Evolutionary conservation across 2,888 invertebrate species (phyloP).

Genomic region (Tenthredo amoena): DNA sequence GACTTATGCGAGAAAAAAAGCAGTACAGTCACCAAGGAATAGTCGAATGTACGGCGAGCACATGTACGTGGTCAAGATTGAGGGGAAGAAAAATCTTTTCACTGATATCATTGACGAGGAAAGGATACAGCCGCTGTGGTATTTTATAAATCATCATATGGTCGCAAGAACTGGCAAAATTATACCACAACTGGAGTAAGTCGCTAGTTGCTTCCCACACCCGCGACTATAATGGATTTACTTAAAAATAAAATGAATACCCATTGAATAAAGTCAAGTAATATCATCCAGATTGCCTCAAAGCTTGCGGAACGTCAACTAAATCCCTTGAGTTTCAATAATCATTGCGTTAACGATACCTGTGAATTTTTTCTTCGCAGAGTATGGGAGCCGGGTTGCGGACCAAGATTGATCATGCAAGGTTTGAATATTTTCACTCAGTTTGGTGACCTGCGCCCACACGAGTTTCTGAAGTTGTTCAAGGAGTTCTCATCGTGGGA

Average conservation of each 20-base stretch:
- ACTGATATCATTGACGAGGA: slow-evolving; percentile 70
- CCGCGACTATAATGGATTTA: slow-evolving; percentile 52
- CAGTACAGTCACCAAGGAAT: background rate
- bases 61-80: slow-evolving; percentile 84
- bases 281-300: background rate
- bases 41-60: slow-evolving; percentile 77
- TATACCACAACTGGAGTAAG: slow-evolving; percentile 88
- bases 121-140: slow-evolving; percentile 84
- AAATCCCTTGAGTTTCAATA: slow-evolving; percentile 8
- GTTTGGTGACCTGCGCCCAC: slow-evolving; percentile 85
- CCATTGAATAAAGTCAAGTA: background rate
- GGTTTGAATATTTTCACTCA: slow-evolving; percentile 86
- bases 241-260: background rate
- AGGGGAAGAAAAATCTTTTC: slow-evolving; percentile 81
- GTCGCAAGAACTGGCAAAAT: slow-evolving; percentile 81
- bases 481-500: slow-evolving; percentile 77
- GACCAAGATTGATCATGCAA: slow-evolving; percentile 81
- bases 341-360: background rate
- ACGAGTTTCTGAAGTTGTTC: slow-evolving; percentile 84
- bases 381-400: slow-evolving; percentile 88
- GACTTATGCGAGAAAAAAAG: background rate
- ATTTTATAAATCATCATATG: slow-evolving; percentile 85
- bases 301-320: background rate
- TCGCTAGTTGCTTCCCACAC: slow-evolving; percentile 59
- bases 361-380: slow-evolving; percentile 69